Conservation (phyloP, 2,888 invertebrate species). For the Thymelicus sylvestris region DNA sequence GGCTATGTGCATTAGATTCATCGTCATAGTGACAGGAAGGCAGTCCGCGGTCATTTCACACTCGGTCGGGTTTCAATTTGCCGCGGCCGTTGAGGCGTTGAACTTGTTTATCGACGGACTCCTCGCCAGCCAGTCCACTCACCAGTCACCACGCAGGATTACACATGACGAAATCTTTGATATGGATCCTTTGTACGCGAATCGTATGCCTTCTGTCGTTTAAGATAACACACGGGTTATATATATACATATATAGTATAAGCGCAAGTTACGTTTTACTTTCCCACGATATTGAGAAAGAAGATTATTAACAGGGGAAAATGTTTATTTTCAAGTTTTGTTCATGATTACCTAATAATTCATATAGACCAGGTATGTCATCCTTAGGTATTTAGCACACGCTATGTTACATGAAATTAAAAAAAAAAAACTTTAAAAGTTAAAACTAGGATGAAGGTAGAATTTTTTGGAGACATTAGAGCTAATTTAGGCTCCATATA, state of each 20-base stretch:
- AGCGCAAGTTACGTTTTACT: background rate
- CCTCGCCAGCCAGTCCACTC: conserved; percentile 30
- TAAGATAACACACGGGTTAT: background rate
- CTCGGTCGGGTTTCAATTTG: conserved; percentile 80
- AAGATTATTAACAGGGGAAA: too few relatives aligned
- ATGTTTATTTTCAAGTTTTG: too few relatives aligned
- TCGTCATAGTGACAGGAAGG: conserved; percentile 69
- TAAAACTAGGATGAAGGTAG: too few relatives aligned
- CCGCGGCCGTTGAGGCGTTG: conserved; percentile 62
- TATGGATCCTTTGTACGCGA: conserved; percentile 17
- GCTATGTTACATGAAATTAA: too few relatives aligned
- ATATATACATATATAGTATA: background rate
- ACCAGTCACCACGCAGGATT: conserved; percentile 39
- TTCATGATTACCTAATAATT: too few relatives aligned
- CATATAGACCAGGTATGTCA: too few relatives aligned
- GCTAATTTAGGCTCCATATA: too few relatives aligned
- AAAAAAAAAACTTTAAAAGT: too few relatives aligned
- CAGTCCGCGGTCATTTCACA: conserved; percentile 77
- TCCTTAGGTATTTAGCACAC: too few relatives aligned
- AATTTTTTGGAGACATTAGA: too few relatives aligned
- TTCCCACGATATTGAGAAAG: background rate
- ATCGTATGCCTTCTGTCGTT: conserved; percentile 1
- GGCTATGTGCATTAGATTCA: conserved; percentile 23
- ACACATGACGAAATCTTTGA: conserved; percentile 33
- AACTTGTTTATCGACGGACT: conserved; percentile 64